These are phyloP conservation scores for Phengaris alcon DNA, from an alignment of 2,888 invertebrate genomes.

Conservation along the genomic window DNA sequence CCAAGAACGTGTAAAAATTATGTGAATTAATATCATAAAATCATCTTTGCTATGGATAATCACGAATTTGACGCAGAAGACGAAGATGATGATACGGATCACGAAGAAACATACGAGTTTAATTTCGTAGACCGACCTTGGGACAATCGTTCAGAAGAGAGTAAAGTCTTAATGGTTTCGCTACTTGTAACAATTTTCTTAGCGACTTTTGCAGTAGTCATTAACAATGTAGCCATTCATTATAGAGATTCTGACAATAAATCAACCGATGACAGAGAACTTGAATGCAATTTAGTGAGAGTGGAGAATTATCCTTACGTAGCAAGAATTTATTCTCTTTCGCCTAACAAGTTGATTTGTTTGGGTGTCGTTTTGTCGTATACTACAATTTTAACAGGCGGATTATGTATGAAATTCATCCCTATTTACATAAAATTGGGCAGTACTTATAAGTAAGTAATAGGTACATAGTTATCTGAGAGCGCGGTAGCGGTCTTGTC, in stretches of 20 bases:
- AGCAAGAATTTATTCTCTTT: slow-evolving; percentile 59
- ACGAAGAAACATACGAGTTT: slow-evolving; percentile 52
- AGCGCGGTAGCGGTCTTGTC: no score
- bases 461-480: no score
- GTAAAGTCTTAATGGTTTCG: slow-evolving; percentile 56
- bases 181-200: slow-evolving; percentile 56
- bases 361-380: slow-evolving; percentile 60
- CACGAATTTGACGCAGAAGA: slow-evolving; percentile 50
- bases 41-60: slow-evolving; percentile 42
- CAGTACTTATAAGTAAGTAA: slow-evolving; percentile 52
- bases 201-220: slow-evolving; percentile 51
- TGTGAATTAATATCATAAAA: no score
- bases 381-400: slow-evolving; percentile 55
- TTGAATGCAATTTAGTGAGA: slow-evolving; percentile 56
- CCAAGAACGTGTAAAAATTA: background rate
- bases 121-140: slow-evolving; percentile 64
- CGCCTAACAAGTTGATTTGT: slow-evolving; percentile 58
- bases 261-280: slow-evolving; percentile 40
- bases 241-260: slow-evolving; percentile 46
- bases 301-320: slow-evolving; percentile 54
- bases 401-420: slow-evolving; percentile 58
- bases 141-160: slow-evolving; percentile 60
- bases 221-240: slow-evolving; percentile 56
- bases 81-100: slow-evolving; percentile 38
- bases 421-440: slow-evolving; percentile 58